Base-by-base conservation (phyloP, 2,888 invertebrate species). In the Drosophila melanosoma region DNA sequence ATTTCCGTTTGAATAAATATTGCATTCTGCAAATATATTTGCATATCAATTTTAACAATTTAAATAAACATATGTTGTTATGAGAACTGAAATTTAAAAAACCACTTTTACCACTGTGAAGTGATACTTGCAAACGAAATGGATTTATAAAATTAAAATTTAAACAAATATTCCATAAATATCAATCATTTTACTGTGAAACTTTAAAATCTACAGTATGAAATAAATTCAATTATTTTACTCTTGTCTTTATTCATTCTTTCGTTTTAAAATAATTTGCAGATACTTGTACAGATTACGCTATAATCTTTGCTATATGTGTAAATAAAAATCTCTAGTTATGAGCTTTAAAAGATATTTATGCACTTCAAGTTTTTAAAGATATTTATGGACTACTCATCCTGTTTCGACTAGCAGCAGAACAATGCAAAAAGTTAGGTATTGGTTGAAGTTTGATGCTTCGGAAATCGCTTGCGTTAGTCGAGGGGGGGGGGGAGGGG, bases 391-490 rank as follows among this genome's bases (percentile, higher is more conserved):
- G 29, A 29, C 29, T 29, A 5, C 12, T 17, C 15, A 63, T 11
- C 11, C n/a, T 40, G 60, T 3, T 17, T 54, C 15, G 23, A 54
- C 23, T 1, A 8, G 6, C 8, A 32, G 51, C 3, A n/a, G 23
- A 11, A 45, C 23, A 33, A 40, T 5, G n/a, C 12, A 23, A 26
- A 20, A 36, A 45, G 60, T 52, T 36, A 38, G 38, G 35, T 36
- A 48, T 45, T 40, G 40, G 53, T 7, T 6, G 17, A 23, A 56
- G 61, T 36, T 33, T 7, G 51, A 62, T 70, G 70, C 48, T 45
- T 57, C 52, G 32, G 57, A 48, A 48, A 52, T 29, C 36, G 40
- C 35, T 61, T 36, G 32, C 12, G 52, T n/a, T n/a, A n/a, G n/a
- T n/a, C n/a, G n/a, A n/a, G n/a, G n/a, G n/a, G n/a, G n/a, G n/a